Evolutionary conservation across 2,797 vertebrate genomes (phyloP).

Genomic region (Brachyrhaphis roseni): DNA sequence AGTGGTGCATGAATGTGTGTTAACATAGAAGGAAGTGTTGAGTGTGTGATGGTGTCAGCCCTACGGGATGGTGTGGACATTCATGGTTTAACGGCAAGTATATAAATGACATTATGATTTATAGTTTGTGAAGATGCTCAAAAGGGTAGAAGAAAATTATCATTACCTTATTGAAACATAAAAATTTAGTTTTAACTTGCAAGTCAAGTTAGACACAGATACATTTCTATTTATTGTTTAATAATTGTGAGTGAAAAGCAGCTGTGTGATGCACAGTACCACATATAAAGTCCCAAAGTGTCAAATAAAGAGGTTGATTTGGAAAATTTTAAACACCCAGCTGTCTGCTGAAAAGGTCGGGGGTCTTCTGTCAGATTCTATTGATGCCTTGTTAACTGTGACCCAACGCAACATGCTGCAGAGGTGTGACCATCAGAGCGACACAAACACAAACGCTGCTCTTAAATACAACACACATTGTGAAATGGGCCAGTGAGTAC

Average conservation of each 20-base stretch:
- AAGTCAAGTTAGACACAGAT: background rate
- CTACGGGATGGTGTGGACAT: conserved; percentile 6
- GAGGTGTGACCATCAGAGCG: no score
- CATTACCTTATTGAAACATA: background rate
- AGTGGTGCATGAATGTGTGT: conserved; percentile 4
- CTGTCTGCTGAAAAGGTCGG: no score
- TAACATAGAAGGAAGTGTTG: conserved; percentile 1
- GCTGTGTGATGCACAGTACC: background rate
- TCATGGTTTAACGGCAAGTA: conserved; percentile 1
- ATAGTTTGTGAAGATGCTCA: background rate
- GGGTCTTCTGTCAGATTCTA: background rate
- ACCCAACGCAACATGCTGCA: background rate
- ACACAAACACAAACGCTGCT: background rate
- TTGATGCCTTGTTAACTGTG: background rate
- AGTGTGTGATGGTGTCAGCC: conserved; percentile 7
- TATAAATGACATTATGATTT: background rate
- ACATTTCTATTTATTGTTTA: background rate
- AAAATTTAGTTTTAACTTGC: background rate
- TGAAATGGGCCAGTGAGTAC: background rate
- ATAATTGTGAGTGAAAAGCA: background rate
- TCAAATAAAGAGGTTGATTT: no score
- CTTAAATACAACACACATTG: background rate
- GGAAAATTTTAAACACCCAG: no score
- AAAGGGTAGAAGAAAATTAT: background rate
- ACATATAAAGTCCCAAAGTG: background rate